These are phyloP conservation scores for Athene noctua DNA, from an alignment of 2,113 vertebrate genomes.

Conservation along the genomic window DNA sequence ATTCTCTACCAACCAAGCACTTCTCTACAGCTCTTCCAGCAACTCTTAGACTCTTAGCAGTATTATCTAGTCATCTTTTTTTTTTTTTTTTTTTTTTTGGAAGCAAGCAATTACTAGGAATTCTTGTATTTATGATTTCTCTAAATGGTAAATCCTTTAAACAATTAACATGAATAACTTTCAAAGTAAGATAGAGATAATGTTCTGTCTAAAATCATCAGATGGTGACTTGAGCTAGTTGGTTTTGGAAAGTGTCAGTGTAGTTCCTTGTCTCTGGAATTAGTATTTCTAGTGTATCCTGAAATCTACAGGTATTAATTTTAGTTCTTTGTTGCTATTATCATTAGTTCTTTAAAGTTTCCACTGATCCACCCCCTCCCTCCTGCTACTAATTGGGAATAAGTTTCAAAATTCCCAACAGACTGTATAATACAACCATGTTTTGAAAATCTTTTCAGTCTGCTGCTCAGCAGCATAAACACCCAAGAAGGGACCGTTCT, in stretches of 20 bases:
- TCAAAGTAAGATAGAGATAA: neutral
- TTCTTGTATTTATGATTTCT: neutral
- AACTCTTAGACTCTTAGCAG: neutral
- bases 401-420: neutral
- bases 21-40: neutral
- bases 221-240: neutral
- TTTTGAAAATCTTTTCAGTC: conserved; percentile 19
- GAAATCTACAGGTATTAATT: neutral
- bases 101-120: neutral
- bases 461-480: conserved; percentile 72
- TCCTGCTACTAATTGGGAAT: neutral
- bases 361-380: accelerated
- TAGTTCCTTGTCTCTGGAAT: neutral
- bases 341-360: neutral
- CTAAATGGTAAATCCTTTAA: neutral
- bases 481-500: conserved; percentile 83
- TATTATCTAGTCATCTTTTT: neutral
- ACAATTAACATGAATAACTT: neutral
- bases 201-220: neutral
- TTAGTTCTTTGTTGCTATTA: neutral
- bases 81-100: neutral
- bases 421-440: neutral
- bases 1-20: neutral
- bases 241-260: neutral
- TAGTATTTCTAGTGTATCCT: neutral